Percentiles rank a stretch among this genome's conserved stretches.
Conservation (phyloP, 2,888 invertebrate species). For the Drosophila aldrichi region DNA sequence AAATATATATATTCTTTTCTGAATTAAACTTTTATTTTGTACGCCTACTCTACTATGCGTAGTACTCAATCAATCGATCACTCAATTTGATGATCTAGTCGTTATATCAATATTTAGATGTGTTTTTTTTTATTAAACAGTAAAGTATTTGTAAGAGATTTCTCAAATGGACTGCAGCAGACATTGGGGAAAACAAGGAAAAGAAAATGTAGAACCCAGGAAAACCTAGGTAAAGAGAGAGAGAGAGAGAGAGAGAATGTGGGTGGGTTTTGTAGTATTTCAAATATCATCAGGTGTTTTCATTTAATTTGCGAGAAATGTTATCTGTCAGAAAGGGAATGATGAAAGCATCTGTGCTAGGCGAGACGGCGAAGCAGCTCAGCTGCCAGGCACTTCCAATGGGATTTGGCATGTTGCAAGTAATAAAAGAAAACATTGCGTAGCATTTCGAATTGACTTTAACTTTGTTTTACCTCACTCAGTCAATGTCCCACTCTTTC, state of each 20-base stretch:
- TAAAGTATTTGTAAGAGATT: conserved; percentile 41
- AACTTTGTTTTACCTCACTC: not conserved
- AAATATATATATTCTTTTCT: too few species aligned
- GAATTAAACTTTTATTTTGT: too few species aligned
- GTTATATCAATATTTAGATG: too few species aligned
- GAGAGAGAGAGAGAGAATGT: conserved; percentile 3
- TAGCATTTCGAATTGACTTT: conserved; percentile 18
- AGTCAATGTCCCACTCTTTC: not conserved
- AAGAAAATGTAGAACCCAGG: conserved; percentile 11
- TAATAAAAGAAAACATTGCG: conserved; percentile 45
- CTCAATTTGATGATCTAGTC: too few species aligned
- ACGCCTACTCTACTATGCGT: too few species aligned
- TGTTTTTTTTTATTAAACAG: too few species aligned
- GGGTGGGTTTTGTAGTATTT: conserved; percentile 27
- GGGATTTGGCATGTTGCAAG: conserved; percentile 33
- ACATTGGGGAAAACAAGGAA: not conserved
- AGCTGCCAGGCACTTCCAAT: conserved; percentile 27
- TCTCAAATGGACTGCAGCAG: conserved; percentile 36
- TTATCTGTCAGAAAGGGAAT: conserved; percentile 60
- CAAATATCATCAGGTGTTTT: conserved; percentile 83
- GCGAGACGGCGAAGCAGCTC: conserved; percentile 4
- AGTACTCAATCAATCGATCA: too few species aligned
- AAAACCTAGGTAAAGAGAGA: too few species aligned
- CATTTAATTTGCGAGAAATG: conserved; percentile 84
- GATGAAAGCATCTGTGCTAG: conserved; percentile 44